These are phyloP conservation scores for Colletes collaris DNA, from an alignment of 2,888 invertebrate species.

Conservation along the genomic window DNA sequence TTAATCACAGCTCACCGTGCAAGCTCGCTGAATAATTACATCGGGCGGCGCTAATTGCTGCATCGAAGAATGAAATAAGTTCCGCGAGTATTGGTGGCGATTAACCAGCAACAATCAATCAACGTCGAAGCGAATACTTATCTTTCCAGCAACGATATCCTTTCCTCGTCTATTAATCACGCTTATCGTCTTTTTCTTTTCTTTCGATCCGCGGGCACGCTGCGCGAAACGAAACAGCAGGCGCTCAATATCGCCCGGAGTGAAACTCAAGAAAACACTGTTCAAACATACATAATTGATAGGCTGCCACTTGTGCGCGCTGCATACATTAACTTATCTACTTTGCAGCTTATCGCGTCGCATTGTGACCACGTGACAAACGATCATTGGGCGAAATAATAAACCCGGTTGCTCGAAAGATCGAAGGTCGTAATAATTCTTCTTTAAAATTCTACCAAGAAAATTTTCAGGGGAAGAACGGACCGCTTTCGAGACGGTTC, in stretches of 20 bases:
- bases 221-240: conserved; percentile 32
- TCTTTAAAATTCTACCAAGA: background rate
- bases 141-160: conserved; percentile 58
- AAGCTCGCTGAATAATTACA: conserved; percentile 47
- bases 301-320: conserved; percentile 16
- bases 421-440: background rate
- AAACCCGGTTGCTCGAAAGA: background rate
- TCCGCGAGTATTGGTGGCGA: conserved; percentile 47
- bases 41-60: conserved; percentile 43
- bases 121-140: conserved; percentile 60
- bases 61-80: conserved; percentile 51
- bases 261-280: conserved; percentile 33
- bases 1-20: conserved; percentile 40
- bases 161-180: conserved; percentile 61
- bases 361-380: conserved; percentile 15
- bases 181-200: conserved; percentile 52
- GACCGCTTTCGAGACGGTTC: background rate
- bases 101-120: conserved; percentile 60
- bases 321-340: conserved; percentile 36
- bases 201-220: conserved; percentile 14
- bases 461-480: background rate
- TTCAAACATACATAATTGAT: conserved; percentile 46
- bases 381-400: conserved; percentile 23
- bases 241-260: conserved; percentile 32
- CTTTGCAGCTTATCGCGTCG: conserved; percentile 13